These are phyloP conservation scores for Crenuchus spilurus DNA, from an alignment of 2,797 vertebrate genomes.

Conservation along the genomic window DNA sequence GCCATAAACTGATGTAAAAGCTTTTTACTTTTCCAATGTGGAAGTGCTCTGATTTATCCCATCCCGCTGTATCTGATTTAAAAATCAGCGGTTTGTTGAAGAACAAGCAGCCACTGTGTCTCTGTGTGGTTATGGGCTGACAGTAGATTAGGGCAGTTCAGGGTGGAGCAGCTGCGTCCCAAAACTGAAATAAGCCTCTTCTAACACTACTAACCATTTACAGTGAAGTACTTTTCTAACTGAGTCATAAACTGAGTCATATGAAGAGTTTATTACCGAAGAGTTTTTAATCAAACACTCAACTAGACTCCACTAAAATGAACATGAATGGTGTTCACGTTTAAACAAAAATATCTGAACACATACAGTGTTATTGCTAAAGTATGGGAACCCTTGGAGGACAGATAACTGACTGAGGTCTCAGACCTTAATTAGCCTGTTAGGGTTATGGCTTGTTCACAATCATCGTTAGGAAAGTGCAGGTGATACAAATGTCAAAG, in stretches of 20 bases:
- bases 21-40: conserved; percentile 39
- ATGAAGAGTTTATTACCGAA: neutral
- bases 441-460: too few relatives aligned
- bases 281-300: too few relatives aligned
- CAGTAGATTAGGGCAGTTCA: conserved; percentile 36
- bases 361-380: too few relatives aligned
- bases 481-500: too few relatives aligned
- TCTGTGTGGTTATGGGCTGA: conserved; percentile 26
- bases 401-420: too few relatives aligned
- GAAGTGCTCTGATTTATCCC: conserved; percentile 41
- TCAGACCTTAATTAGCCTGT: too few relatives aligned
- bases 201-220: neutral
- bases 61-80: conserved; percentile 35
- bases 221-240: too few relatives aligned
- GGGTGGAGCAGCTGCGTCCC: conserved; percentile 14
- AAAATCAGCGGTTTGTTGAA: conserved; percentile 39
- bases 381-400: too few relatives aligned
- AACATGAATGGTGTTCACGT: too few relatives aligned
- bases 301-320: too few relatives aligned
- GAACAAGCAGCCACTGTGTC: conserved; percentile 32
- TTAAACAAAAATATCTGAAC: too few relatives aligned
- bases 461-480: too few relatives aligned
- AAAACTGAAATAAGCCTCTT: neutral
- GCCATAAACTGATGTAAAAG: conserved; percentile 33
- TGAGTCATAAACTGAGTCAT: neutral